These are phyloP conservation scores for Eupeodes corollae DNA, from an alignment of 1,140 invertebrate species.

Conservation along the genomic window DNA sequence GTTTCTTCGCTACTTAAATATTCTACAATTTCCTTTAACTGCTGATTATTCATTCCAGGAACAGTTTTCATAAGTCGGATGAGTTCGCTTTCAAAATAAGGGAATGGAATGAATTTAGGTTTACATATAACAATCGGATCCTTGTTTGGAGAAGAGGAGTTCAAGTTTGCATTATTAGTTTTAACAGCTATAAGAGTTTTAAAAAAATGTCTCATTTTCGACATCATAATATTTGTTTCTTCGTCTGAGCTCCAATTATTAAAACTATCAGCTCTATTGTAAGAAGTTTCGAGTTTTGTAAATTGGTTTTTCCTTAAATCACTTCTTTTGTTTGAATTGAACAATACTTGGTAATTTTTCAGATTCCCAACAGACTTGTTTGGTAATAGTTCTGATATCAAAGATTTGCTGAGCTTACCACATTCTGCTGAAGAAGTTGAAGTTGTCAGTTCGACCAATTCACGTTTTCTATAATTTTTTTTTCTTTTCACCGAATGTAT, in stretches of 20 bases:
- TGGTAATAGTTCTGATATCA: no score
- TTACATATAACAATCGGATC: conserved; percentile 37
- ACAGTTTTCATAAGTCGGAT: conserved; percentile 86
- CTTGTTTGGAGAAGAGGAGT: conserved; percentile 41
- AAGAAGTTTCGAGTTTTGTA: background rate
- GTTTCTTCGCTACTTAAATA: conserved; percentile 84
- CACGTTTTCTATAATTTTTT: conserved; percentile 55
- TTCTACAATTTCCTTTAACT: conserved; percentile 82
- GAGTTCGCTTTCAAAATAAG: conserved; percentile 79
- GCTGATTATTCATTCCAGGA: conserved; percentile 76
- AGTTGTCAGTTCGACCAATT: conserved; percentile 42
- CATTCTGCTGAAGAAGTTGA: conserved; percentile 44
- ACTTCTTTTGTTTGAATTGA: conserved; percentile 1
- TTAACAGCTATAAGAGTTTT: conserved; percentile 70
- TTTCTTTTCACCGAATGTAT: conserved; percentile 69
- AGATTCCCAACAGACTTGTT: conserved; percentile 16
- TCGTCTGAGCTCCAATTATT: conserved; percentile 89
- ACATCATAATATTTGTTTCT: conserved; percentile 90
- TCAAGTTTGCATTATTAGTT: conserved; percentile 43
- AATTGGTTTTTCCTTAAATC: conserved; percentile 4
- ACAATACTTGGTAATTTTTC: background rate
- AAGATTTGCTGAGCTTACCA: no score
- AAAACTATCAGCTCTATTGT: conserved; percentile 55
- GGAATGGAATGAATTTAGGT: conserved; percentile 65
- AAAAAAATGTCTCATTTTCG: conserved; percentile 83